Evolutionary conservation across 2,113 vertebrate genomes (phyloP), one percentile per base, ranked within the genome.

Genomic region (Sinocyclocheilus maitianheensis): DNA sequence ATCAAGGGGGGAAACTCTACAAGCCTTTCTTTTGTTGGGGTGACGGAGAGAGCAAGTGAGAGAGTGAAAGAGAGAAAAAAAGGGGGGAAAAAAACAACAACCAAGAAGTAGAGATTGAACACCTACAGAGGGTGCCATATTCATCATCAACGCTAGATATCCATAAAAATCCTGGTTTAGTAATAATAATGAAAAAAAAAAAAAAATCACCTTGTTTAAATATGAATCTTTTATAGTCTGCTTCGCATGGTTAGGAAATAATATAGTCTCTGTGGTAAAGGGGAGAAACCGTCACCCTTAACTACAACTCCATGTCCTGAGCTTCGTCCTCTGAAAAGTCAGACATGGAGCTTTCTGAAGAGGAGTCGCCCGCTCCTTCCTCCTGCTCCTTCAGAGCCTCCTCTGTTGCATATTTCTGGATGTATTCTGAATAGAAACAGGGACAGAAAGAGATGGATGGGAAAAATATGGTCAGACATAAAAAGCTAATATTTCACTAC

Each of bases 291-390:
- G 22, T 69, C 62, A 86, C 90, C 94, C 93, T 89, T 93, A 95
- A 98, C 97, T 99, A 99, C 97, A 99, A 98, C 92, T 99, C 98
- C 98, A 99, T 99, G 85, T 99, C 98, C 93, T 99, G 98, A 88
- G 98, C 98, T 92, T 99, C 98, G 0, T 99, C 98, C 94, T 99
- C 98, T 34, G 98, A 99, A 96, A 99, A 99, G 93, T 99, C 98
- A 26, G 98, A 99, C 98, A 99, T 99, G 91, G 98, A 99, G 94
- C 98, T 99, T 96, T 99, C 98, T 0, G 98, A 99, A 0, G 98
- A 99, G 91, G 97, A 98, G 95, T 99, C 98, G 5, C 98, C 97
- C 1, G 97, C 97, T 63, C 97, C 97, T 87, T 99, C 98, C 86
- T 99, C 98, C 92, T 99, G 98, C 85, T 99, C 98, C 89, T 99